Evolutionary conservation across 2,113 vertebrate species (phyloP).

Genomic region (Nycticebus coucang): DNA sequence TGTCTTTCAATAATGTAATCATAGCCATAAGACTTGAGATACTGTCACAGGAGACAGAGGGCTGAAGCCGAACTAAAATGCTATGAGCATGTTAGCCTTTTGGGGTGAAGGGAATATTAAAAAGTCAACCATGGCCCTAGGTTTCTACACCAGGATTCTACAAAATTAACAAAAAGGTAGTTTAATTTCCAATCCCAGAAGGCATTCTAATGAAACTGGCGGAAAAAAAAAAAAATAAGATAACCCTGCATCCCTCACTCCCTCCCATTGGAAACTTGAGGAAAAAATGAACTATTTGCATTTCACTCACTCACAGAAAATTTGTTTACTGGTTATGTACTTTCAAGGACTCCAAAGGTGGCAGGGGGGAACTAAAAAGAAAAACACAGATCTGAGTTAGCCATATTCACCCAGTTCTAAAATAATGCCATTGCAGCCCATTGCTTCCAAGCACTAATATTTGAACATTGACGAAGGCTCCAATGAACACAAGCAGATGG

Average conservation of each 20-base stretch:
- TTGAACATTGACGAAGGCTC: not conserved
- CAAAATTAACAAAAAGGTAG: slow-evolving; percentile 43
- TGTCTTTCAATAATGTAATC: slow-evolving; percentile 60
- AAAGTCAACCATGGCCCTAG: slow-evolving; percentile 34
- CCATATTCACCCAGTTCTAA: not conserved
- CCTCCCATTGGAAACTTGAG: not conserved
- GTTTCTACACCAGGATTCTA: not conserved
- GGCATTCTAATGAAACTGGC: not conserved
- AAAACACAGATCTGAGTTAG: not conserved
- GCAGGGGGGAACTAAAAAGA: not conserved
- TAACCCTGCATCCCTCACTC: not conserved
- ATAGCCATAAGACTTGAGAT: slow-evolving; percentile 48
- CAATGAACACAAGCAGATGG: not conserved
- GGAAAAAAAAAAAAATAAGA: slow-evolving; percentile 33
- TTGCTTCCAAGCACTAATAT: slow-evolving; percentile 4
- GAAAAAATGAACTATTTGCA: not conserved
- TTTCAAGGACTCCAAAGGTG: slow-evolving; percentile 37
- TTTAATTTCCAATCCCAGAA: slow-evolving; percentile 36
- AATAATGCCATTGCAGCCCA: not conserved
- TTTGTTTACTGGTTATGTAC: slow-evolving; percentile 1
- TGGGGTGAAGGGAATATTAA: not conserved
- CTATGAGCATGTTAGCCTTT: slow-evolving; percentile 27
- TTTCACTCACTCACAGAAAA: slow-evolving; percentile 24
- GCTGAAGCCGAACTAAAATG: slow-evolving; percentile 29
- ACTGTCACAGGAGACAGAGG: slow-evolving; percentile 55